phyloP scores from a whole-genome alignment of 2,113 vertebrate genomes.

The Tapirus terrestris region DNA sequence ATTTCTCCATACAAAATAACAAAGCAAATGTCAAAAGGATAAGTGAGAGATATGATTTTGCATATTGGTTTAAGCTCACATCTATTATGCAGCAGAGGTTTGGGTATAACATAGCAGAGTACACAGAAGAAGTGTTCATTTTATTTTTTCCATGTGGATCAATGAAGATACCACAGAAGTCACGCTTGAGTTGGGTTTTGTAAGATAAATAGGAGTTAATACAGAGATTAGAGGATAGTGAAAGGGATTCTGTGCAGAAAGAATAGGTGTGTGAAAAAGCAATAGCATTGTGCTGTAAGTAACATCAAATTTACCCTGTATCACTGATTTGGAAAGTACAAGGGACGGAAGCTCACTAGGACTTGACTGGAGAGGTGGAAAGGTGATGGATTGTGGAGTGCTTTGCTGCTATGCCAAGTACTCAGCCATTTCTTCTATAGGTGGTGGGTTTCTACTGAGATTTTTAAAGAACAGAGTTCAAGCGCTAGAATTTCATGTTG shows the following conservation, averaged over 20 bases:
- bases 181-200: not conserved
- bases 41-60: not conserved
- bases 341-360: not conserved
- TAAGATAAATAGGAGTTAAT: not conserved
- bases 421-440: not conserved
- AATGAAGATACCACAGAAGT: not conserved
- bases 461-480: not conserved
- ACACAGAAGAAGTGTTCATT: not conserved
- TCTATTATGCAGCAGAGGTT: not conserved
- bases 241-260: not conserved
- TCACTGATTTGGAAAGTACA: not conserved
- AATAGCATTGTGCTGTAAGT: not conserved
- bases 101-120: not conserved
- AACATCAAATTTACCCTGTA: not conserved
- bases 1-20: not conserved
- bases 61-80: not conserved
- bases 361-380: not conserved
- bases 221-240: not conserved
- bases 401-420: not conserved
- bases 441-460: not conserved
- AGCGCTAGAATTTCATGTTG: not conserved
- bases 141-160: not conserved
- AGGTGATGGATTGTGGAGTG: not conserved
- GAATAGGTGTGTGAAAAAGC: not conserved
- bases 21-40: not conserved